Conservation (phyloP, 2,797 vertebrate species). For the Periophthalmus magnuspinnatus region DNA sequence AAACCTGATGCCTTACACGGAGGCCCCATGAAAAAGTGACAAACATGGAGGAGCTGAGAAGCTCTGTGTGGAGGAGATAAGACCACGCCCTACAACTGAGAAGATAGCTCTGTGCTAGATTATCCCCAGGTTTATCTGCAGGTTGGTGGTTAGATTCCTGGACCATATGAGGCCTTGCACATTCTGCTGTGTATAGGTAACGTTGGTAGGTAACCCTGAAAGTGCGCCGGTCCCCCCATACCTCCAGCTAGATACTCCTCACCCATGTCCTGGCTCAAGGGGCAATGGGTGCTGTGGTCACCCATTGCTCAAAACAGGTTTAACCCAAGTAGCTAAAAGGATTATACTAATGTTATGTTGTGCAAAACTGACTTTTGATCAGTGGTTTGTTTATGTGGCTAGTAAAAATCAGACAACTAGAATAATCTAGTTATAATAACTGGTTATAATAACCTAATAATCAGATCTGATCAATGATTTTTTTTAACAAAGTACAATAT, state of each 20-base stretch:
- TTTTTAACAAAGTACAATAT: too few relatives aligned
- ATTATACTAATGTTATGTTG: too few relatives aligned
- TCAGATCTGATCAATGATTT: too few relatives aligned
- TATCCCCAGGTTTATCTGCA: not conserved
- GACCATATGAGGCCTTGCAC: not conserved
- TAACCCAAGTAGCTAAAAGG: too few relatives aligned
- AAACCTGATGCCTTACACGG: not conserved
- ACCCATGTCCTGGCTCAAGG: not conserved
- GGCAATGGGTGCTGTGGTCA: too few relatives aligned
- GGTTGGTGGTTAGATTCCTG: not conserved
- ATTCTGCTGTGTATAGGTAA: not conserved
- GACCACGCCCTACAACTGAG: not conserved
- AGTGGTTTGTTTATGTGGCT: too few relatives aligned
- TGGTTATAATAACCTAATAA: too few relatives aligned
- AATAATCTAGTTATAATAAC: too few relatives aligned
- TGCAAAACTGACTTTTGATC: too few relatives aligned
- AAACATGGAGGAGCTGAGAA: not conserved
- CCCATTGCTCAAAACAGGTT: too few relatives aligned
- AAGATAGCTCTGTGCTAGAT: not conserved
- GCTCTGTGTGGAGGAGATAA: not conserved
- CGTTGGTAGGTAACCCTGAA: not conserved
- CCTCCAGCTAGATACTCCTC: not conserved
- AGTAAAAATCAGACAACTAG: too few relatives aligned
- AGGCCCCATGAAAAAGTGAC: not conserved
- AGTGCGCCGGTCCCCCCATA: too few relatives aligned